Base-by-base conservation (phyloP, 2,113 vertebrate species). In the Hippocampus guttulatus region DNA sequence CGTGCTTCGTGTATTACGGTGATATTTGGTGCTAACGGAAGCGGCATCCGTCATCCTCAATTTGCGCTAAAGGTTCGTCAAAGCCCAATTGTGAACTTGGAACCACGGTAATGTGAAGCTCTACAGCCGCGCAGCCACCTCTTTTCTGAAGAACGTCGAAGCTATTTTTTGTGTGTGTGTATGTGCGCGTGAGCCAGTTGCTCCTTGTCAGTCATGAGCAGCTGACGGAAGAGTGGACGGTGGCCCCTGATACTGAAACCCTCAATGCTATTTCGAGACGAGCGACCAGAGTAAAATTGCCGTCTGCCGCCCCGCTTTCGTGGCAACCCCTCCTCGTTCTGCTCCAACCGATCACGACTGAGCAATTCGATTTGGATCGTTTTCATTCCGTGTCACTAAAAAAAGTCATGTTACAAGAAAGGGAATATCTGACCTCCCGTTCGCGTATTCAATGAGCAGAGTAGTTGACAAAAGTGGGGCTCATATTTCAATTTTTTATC, bases 161-260 rank as follows among this genome's bases (percentile, higher is more conserved):
- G 82, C 76, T 84, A 88, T 91, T 75, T 80, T 16, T 14, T 25
- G 20, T 25, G 10, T 23, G 6, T 23, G 11, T 58, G 15, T 62
- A 14, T 71, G 58, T 79, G 20, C 63, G 66, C 45, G 58, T 67
- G 78, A 68, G 82, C 79, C 83, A 93, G 91, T 89, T 93, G 92
- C 87, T 87, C 63, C 63, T 75, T 89, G 87, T 91, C 91, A 88
- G 74, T 93, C 90, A 80, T 11, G 75, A 67, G 58, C 83, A 84
- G 86, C 83, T 89, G 89, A 88, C 84, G 80, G 76, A 83, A 80
- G 73, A 77, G 80, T 51, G 66, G 65, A 43, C 72, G 71, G 73
- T 77, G 21, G 27, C 16, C 75, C 76, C 76, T 85, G 86, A 90
- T 85, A 88, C 81, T 54, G 47, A 69, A 67, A 88, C 77, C 77